These are phyloP conservation scores for Tachypleus tridentatus DNA, from an alignment of 1,140 invertebrate species.

Conservation along the genomic window DNA sequence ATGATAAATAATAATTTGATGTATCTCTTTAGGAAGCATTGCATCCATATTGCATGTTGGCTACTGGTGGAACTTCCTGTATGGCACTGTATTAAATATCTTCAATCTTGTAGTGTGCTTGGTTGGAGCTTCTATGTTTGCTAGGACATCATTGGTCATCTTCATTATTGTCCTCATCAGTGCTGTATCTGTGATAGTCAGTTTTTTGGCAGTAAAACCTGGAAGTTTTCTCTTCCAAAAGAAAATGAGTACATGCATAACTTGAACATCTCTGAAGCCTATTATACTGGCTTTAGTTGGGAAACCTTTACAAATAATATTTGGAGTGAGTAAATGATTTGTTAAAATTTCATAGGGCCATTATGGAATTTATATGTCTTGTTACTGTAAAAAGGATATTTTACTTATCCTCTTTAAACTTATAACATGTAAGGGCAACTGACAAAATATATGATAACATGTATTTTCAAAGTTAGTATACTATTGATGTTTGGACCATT, in stretches of 20 bases:
- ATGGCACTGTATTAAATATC: constrained; percentile 70
- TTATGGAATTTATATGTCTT: no score
- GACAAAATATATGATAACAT: no score
- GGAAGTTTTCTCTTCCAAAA: constrained; percentile 51
- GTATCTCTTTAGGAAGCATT: constrained; percentile 13
- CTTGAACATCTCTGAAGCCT: constrained; percentile 37
- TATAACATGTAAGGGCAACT: no score
- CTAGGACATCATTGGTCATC: constrained; percentile 77
- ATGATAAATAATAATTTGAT: no score
- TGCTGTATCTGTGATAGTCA: constrained; percentile 60
- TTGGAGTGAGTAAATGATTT: constrained; percentile 37
- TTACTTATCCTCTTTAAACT: no score
- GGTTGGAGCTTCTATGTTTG: constrained; percentile 88
- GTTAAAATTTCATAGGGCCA: no score
- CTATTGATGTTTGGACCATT: no score
- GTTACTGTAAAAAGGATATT: no score
- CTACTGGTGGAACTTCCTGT: constrained; percentile 80
- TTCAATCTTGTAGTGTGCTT: constrained; percentile 80
- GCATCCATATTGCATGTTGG: constrained; percentile 48
- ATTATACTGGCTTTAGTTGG: constrained; percentile 66
- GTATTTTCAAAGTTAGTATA: no score
- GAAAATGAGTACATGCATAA: constrained; percentile 52
- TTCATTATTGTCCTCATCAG: constrained; percentile 35
- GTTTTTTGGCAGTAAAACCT: constrained; percentile 39
- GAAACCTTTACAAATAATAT: constrained; percentile 64